Percentiles rank a stretch among this genome's conserved stretches.
These are phyloP conservation scores for Cydia pomonella DNA, from an alignment of 1,140 invertebrate genomes.

Conservation along the genomic window DNA sequence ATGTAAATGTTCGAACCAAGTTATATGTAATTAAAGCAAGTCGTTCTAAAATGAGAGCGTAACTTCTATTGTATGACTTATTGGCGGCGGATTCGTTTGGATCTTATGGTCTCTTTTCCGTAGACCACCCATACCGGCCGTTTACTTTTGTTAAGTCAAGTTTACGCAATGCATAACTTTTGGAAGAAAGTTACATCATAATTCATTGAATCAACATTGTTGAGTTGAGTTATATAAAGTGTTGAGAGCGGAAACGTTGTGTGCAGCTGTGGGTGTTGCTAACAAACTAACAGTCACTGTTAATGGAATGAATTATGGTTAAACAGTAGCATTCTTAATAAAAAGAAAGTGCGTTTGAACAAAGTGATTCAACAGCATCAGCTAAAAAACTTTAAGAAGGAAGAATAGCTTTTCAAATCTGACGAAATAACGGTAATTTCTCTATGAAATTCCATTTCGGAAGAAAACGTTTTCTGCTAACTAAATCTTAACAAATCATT, in stretches of 20 bases:
- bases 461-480: no score
- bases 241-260: conserved; percentile 3
- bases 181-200: conserved; percentile 5
- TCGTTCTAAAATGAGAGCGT: no score
- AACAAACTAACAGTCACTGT: neutral
- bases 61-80: no score
- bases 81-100: no score
- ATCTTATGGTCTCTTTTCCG: neutral
- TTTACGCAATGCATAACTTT: neutral
- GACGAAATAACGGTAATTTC: no score
- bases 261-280: neutral
- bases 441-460: no score
- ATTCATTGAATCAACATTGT: neutral
- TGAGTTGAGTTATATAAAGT: neutral
- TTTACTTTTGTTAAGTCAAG: neutral
- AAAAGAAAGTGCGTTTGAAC: neutral
- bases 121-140: neutral
- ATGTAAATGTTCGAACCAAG: no score
- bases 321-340: neutral
- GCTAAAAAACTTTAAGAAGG: no score
- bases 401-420: no score
- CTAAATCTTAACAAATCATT: no score
- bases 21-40: no score
- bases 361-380: neutral
- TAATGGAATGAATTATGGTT: neutral